Evolutionary conservation across 2,888 invertebrate species (phyloP), one percentile per base, ranked within the genome.

Genomic region (Troides aeacus): DNA sequence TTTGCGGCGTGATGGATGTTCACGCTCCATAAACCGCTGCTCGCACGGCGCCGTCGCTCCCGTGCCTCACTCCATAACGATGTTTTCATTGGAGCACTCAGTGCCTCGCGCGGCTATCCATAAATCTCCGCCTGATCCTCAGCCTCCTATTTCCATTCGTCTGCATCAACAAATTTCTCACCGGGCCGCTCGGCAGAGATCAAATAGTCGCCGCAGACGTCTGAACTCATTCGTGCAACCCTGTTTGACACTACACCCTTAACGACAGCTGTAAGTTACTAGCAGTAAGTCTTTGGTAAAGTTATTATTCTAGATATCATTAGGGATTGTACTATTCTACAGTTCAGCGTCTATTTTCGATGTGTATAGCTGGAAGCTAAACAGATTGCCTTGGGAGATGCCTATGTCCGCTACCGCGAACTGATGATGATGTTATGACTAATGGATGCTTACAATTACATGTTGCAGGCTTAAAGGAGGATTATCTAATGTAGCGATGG

Each of bases 61-160:
- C 65, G 72, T 59, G 72, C 72, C 76, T 75, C 75, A 77, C 81
- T 84, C 82, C 82, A 81, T 82, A 82, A 82, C 83, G 83, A 85
- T 86, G 88, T 89, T 86, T 85, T 86, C 88, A 88, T 89, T 89
- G 84, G 86, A 78, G 79, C 77, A 77, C 77, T 76, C 75, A 77
- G 76, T 82, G 80, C 78, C 82, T 77, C 65, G 74, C 77, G 77
- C 74, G 79, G 83, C 83, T 84, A 83, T 85, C 84, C 86, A 88
- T 90, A 89, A 89, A 89, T 88, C 82, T 76, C 71, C 66, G 71
- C 72, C 78, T 81, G 79, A 86, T 83, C 80, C 76, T 78, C 84
- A 82, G 73, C 69, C 73, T 81, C 82, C 84, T 89, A 87, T 89
- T 89, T 86, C 82, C 76, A 87, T 81, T 82, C 79, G 71, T 77